Base-by-base conservation (phyloP, 2,113 vertebrate genomes). In the Microcebus jonahi region DNA sequence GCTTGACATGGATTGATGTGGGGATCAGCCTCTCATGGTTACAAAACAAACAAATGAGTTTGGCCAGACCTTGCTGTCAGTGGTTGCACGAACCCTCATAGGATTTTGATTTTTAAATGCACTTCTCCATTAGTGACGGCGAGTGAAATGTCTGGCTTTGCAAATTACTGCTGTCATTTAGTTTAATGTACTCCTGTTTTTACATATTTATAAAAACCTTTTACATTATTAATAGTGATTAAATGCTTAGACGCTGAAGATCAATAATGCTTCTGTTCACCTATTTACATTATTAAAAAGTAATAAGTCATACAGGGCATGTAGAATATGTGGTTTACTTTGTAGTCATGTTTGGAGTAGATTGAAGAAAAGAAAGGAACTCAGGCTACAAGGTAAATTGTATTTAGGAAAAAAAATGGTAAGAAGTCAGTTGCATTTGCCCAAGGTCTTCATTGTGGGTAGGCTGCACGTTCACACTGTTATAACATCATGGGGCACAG, bases 161-260 rank as follows among this genome's bases (percentile, higher is more conserved):
- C 88, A 97, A 97, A 90, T 94, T 13, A 63, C 42, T 91, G 85
- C 96, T 25, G 55, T 93, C 97, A 21, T 67, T 98, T 96, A 98
- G 97, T 97, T 97, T 88, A 97, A 87, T 95, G 96, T 94, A 96
- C 94, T 96, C 86, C 85, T 94, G 90, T 71, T 97, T 98, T 96
- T 97, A 98, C 96, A 96, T 98, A 98, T 98, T 98, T 98, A 98
- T 98, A 98, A 97, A 97, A 97, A 94, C 96, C 97, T 98, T 96
- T 93, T 98, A 86, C 94, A 98, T 98, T 98, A 98, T 98, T 98
- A 97, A 99, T 96, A 97, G 94, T 98, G 97, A 98, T 98, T 98
- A 98, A 98, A 98, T 94, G 98, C 95, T 98, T 97, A 98, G 98
- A 97, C 94, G 97, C 96, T 98, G 96, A 97, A 97, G 98, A 98